phyloP scores from a whole-genome alignment of 1,140 invertebrate species.

The Drosophila ohnishii region DNA sequence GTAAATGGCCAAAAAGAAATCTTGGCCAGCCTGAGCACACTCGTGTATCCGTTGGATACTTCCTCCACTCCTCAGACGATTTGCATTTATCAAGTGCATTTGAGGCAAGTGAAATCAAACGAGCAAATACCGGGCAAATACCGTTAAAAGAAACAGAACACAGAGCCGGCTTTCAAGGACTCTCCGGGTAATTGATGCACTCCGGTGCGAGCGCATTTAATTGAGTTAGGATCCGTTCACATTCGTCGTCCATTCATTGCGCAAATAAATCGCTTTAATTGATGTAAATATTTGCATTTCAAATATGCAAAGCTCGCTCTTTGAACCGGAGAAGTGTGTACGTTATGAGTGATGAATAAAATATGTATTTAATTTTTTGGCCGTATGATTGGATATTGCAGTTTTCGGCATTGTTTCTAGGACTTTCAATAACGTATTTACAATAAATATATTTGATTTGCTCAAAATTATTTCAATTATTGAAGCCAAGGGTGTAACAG shows the following conservation, averaged over 20 bases:
- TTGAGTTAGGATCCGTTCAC: constrained; percentile 26
- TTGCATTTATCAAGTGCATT: constrained; percentile 63
- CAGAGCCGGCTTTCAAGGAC: constrained; percentile 37
- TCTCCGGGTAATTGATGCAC: constrained; percentile 41
- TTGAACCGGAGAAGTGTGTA: constrained; percentile 11
- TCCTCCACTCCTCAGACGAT: constrained; percentile 28
- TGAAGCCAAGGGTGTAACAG: no score
- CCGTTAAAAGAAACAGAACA: constrained; percentile 1
- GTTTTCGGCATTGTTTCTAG: not conserved
- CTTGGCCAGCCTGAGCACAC: constrained; percentile 7
- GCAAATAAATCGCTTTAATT: constrained; percentile 41
- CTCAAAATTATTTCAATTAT: no score
- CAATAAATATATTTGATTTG: no score
- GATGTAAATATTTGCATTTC: constrained; percentile 42
- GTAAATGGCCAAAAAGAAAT: constrained; percentile 62
- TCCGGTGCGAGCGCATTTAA: constrained; percentile 36
- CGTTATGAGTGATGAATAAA: constrained; percentile 25
- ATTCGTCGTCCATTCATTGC: constrained; percentile 30
- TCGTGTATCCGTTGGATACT: constrained; percentile 1
- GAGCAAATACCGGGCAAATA: not conserved
- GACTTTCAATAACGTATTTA: no score
- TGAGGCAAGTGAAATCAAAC: constrained; percentile 49
- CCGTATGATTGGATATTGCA: not conserved
- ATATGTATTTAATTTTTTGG: not conserved
- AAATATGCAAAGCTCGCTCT: constrained; percentile 26